Conservation (phyloP, 2,888 invertebrate genomes). For the Pandemis corylana region DNA sequence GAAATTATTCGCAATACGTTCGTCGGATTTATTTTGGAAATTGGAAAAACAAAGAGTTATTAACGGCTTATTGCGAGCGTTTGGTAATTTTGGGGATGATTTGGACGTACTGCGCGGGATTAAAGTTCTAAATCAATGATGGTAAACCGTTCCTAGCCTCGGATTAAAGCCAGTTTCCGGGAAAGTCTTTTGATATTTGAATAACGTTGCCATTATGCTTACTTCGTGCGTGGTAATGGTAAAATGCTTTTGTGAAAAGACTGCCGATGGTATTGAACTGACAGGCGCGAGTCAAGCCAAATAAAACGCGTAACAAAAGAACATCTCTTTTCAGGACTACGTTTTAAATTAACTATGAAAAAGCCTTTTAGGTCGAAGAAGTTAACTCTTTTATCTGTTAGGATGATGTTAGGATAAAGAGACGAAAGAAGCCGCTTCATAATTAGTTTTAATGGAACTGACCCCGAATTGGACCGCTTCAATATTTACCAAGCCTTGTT, state of each 20-base stretch:
- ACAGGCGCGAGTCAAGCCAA: background rate
- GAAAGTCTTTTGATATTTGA: background rate
- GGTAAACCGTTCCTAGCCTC: background rate
- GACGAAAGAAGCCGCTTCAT: background rate
- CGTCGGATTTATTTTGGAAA: constrained; percentile 14
- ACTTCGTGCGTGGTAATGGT: background rate
- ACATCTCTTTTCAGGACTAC: constrained; percentile 53
- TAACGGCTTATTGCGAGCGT: constrained; percentile 16
- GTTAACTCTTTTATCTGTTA: background rate
- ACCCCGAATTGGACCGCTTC: background rate
- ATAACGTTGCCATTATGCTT: background rate
- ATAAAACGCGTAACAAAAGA: constrained; percentile 5
- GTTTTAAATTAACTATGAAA: background rate
- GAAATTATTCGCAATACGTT: constrained; percentile 26
- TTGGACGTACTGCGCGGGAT: background rate
- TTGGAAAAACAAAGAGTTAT: constrained; percentile 36
- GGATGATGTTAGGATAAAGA: background rate
- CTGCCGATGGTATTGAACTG: background rate
- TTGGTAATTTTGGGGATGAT: background rate
- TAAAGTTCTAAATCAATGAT: constrained; percentile 11
- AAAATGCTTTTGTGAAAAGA: background rate
- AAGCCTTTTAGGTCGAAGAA: background rate
- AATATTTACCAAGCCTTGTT: background rate
- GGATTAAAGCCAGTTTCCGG: background rate
- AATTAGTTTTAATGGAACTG: background rate